phyloP scores from a whole-genome alignment of 2,888 invertebrate species.

The Trachelus troglodyta region DNA sequence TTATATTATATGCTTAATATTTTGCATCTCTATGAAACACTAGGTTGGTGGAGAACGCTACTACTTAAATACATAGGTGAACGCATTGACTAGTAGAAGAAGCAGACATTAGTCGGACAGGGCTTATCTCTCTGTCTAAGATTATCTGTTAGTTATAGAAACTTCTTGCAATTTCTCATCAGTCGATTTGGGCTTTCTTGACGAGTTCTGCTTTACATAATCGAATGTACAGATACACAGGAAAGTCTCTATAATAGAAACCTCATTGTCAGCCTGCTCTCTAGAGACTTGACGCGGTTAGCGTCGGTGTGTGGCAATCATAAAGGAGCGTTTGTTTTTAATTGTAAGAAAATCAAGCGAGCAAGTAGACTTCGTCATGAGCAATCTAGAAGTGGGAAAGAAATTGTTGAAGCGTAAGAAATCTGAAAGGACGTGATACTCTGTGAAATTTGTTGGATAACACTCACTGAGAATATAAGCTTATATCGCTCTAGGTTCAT shows the following conservation, averaged over 20 bases:
- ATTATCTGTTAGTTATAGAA: background rate
- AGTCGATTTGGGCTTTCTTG: background rate
- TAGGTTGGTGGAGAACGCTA: background rate
- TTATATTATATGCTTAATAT: background rate
- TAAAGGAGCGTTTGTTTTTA: background rate
- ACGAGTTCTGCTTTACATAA: background rate
- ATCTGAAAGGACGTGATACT: conserved; percentile 11
- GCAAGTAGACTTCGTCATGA: conserved; percentile 6
- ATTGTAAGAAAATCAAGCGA: background rate
- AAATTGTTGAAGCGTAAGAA: conserved; percentile 31
- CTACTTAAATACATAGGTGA: background rate
- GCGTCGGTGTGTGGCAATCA: background rate
- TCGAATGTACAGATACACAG: background rate
- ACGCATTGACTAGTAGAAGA: background rate
- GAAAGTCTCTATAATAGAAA: background rate
- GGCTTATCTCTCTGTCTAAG: background rate
- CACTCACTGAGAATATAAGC: background rate
- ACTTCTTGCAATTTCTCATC: background rate
- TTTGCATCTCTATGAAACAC: background rate
- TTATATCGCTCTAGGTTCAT: background rate
- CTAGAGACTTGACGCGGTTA: background rate
- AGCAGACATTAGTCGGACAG: background rate
- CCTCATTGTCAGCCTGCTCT: background rate
- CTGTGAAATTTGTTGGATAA: conserved; percentile 38
- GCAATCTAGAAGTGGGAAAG: conserved; percentile 22